Base-by-base conservation (phyloP, 1,140 invertebrate genomes). In the Ephestia elutella region DNA sequence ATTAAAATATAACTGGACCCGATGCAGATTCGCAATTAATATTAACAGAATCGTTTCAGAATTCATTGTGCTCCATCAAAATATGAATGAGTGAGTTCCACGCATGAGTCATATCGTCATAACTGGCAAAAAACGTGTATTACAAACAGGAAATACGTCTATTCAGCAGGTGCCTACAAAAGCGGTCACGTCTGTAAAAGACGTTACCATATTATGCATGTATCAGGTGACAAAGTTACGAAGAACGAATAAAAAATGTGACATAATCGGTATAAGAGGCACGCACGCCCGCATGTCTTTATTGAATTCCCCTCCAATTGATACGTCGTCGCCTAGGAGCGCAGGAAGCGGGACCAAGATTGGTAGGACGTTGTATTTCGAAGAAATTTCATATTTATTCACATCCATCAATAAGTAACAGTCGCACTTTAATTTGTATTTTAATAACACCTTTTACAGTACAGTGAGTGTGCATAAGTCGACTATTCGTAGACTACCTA, bases 281-380 rank as follows among this genome's bases (percentile, higher is more conserved):
- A 69, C 63, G 59, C 63, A 35, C 59, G 61, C 72, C 66, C 74
- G 68, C 70, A 73, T 75, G 50, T 62, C 61, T 77, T 72, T 80
- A 82, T 78, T 79, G 75, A 79, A 80, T 78, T 78, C 79, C 67
- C 63, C 57, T 66, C 57, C 75, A 75, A 79, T 78, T 78, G 73
- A 73, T 73, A 79, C 68, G 71, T 32, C 60, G 73, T 72, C 71
- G 71, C 71, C 68, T 70, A 63, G 50, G 60, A 70, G 60, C 56
- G 61, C 73, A 77, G 78, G 80, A 82, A 80, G 65, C 63, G 61
- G 59, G 57, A 25, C 21, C 71, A 75, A 70, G 69, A 78, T 70
- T 63, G 75, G 48, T 65, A 48, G 66, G 7, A 44, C 11, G 53
- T 50, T 59, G 49, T 56, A 60, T 63, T 62, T 64, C 54, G 51